Evolutionary conservation across 1,140 invertebrate genomes (phyloP).

Genomic region (Glomeris maerens): DNA sequence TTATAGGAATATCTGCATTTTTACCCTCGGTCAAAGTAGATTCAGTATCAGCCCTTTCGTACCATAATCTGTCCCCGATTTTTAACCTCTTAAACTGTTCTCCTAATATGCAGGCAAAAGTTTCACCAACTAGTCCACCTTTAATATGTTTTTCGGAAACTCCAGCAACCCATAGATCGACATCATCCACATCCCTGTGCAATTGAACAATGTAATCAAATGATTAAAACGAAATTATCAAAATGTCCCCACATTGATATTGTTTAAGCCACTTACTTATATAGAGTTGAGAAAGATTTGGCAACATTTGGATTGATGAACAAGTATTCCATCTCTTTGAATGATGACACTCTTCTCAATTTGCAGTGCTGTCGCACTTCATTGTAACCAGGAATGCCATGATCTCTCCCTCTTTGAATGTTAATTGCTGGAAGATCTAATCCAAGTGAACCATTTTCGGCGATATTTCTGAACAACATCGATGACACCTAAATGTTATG

Average conservation of each 20-base stretch:
- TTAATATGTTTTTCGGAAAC: conserved; percentile 36
- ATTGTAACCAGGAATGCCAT: conserved; percentile 41
- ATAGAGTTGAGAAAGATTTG: not conserved
- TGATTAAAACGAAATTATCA: not conserved
- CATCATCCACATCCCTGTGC: conserved; percentile 35
- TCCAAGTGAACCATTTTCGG: conserved; percentile 12
- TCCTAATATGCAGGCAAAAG: conserved; percentile 61
- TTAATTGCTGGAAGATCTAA: conserved; percentile 19
- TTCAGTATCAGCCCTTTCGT: conserved; percentile 52
- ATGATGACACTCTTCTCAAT: conserved; percentile 28
- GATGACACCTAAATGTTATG: no score
- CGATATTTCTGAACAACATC: no score
- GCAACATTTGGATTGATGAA: conserved; percentile 14
- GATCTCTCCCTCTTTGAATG: conserved; percentile 38
- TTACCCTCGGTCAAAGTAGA: conserved; percentile 54
- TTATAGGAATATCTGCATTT: conserved; percentile 25
- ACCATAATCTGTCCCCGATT: conserved; percentile 71
- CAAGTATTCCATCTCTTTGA: conserved; percentile 32
- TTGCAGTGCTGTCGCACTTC: conserved; percentile 34
- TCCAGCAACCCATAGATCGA: conserved; percentile 45
- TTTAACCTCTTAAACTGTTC: conserved; percentile 70
- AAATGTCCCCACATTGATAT: not conserved
- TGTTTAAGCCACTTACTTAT: conserved; percentile 5
- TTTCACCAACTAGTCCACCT: conserved; percentile 40
- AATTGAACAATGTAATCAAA: not conserved